These are phyloP conservation scores for Otocyon megalotis DNA, from an alignment of 2,113 vertebrate species.

Conservation along the genomic window DNA sequence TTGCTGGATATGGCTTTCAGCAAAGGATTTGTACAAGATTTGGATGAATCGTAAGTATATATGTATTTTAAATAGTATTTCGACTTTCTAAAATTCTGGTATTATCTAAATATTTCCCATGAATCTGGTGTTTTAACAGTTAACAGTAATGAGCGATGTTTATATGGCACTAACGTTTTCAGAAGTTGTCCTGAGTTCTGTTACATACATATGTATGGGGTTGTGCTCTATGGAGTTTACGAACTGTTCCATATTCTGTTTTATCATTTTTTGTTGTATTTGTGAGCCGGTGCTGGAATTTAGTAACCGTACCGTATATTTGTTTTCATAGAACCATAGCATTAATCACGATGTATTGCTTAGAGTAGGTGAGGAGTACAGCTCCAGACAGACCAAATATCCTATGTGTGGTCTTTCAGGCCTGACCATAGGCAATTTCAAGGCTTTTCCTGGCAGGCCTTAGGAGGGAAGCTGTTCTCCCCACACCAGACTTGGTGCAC, in stretches of 20 bases:
- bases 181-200: not conserved
- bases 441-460: not conserved
- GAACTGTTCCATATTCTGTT: not conserved
- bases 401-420: not conserved
- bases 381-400: not conserved
- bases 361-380: not conserved
- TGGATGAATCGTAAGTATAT: conserved; percentile 97
- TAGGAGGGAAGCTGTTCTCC: not conserved
- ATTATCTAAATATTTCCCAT: not conserved
- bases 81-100: not conserved
- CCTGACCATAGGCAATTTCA: not conserved
- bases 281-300: not conserved
- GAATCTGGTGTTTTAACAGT: not conserved
- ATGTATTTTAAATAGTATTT: not conserved
- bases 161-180: not conserved
- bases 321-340: not conserved
- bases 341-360: not conserved
- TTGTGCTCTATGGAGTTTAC: not conserved
- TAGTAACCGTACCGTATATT: not conserved
- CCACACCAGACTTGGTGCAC: not conserved
- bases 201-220: not conserved
- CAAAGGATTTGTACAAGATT: conserved; percentile 92
- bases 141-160: not conserved
- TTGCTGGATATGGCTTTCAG: conserved; percentile 85
- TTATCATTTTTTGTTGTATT: not conserved